phyloP scores from a whole-genome alignment of 2,797 vertebrate genomes.

The Mormyrops boulengeri region DNA sequence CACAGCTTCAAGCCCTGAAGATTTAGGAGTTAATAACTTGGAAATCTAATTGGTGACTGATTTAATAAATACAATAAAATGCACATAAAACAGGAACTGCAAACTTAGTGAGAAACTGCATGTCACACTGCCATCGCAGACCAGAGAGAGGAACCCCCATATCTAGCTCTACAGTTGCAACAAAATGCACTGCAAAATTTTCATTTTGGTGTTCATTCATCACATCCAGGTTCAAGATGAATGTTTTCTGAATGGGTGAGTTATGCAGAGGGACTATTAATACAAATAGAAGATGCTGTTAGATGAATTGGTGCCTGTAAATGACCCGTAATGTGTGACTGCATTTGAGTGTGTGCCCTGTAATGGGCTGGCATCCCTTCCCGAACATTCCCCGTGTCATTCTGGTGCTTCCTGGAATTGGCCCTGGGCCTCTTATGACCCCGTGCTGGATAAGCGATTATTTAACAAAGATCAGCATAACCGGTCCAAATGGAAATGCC shows the following conservation, averaged over 20 bases:
- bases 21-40: background rate
- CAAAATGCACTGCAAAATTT: background rate
- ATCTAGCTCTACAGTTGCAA: background rate
- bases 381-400: background rate
- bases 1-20: background rate
- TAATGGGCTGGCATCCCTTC: background rate
- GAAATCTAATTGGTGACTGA: background rate
- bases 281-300: background rate
- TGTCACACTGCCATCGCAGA: background rate
- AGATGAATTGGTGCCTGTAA: background rate
- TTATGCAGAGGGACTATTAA: background rate
- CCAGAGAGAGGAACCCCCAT: background rate
- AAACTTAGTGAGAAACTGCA: background rate
- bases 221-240: background rate
- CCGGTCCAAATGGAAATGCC: background rate
- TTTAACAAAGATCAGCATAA: background rate
- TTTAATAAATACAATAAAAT: background rate
- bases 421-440: background rate
- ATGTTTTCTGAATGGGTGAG: background rate
- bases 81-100: background rate
- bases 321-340: background rate
- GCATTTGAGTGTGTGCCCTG: background rate
- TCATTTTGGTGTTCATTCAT: background rate
- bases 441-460: background rate
- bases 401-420: background rate